Evolutionary conservation across 2,113 vertebrate genomes (phyloP), one percentile per base, ranked within the genome.

Genomic region (Phocoena sinus): DNA sequence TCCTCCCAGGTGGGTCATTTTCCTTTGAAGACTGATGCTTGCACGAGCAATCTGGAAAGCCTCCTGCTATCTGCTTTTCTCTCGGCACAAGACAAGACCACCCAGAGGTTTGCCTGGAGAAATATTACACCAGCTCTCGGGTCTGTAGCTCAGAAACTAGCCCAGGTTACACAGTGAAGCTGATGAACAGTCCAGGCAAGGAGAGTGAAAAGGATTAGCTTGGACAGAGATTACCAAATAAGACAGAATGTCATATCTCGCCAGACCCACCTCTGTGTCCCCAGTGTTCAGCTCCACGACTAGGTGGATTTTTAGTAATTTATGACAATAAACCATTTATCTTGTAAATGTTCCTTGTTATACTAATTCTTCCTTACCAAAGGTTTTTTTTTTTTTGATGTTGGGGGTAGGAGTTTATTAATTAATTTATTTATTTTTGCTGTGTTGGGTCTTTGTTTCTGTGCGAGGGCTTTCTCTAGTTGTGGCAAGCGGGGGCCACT

Each of bases 11-110:
- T 98, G 98, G 98, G 96, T 98, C 98, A 90, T 91, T 98, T 98
- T 98, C 94, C 98, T 98, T 98, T 98, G 95, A 96, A 98, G 98
- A 94, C 96, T 44, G 91, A 96, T 87, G 97, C 98, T 98, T 97
- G 97, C 97, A 97, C 97, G 93, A 96, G 97, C 84, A 97, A 96
- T 98, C 98, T 98, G 98, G 98, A 98, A 98, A 98, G 96, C 87
- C 96, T 98, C 97, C 91, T 89, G 97, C 97, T 98, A 98, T 98
- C 98, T 98, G 98, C 97, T 98, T 98, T 96, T 97, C 98, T 95
- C 97, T 98, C 95, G 97, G 98, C 97, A 95, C 96, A 86, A 98
- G 98, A 98, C 96, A 96, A 98, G 98, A 98, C 98, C 99, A 99
- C 99, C 98, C 98, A 99, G 98, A 38, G 97, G n/a, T 95, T 96